These are phyloP conservation scores for Oryzias dopingdopingensis DNA, from an alignment of 2,797 vertebrate species.

Conservation along the genomic window DNA sequence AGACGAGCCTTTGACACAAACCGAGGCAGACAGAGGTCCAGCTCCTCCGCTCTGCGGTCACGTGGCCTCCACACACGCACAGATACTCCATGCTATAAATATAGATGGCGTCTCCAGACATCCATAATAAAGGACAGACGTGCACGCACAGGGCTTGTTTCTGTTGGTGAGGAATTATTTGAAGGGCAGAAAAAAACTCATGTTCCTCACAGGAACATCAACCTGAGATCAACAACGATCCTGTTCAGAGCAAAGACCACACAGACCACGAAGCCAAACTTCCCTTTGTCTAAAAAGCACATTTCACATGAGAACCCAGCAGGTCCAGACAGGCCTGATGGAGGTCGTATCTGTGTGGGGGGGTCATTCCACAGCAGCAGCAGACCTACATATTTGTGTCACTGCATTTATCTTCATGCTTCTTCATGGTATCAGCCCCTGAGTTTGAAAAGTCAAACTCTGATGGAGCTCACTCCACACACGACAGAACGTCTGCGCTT, in stretches of 20 bases:
- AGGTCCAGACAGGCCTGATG: constrained; percentile 31
- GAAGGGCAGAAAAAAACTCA: no score
- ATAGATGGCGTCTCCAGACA: constrained; percentile 47
- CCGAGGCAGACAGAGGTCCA: constrained; percentile 50
- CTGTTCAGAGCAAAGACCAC: constrained; percentile 20
- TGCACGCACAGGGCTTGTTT: neutral
- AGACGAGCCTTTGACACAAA: constrained; percentile 14
- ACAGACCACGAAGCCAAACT: no score
- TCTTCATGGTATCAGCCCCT: constrained; percentile 27
- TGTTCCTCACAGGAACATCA: no score
- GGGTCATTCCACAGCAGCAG: constrained; percentile 35
- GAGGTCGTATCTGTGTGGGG: constrained; percentile 55
- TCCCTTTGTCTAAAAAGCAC: constrained; percentile 2
- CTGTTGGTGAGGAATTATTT: no score
- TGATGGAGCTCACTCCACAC: no score
- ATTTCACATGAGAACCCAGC: constrained; percentile 13
- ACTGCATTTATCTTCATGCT: constrained; percentile 36
- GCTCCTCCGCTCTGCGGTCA: constrained; percentile 40
- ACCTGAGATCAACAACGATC: neutral
- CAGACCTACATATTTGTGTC: constrained; percentile 6
- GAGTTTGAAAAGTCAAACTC: constrained; percentile 28
- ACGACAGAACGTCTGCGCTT: constrained; percentile 8
- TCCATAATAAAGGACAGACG: constrained; percentile 49
- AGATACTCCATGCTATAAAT: constrained; percentile 55
- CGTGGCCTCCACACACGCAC: constrained; percentile 39